phyloP scores from a whole-genome alignment of 2,113 vertebrate genomes.

The Falco punctatus region DNA sequence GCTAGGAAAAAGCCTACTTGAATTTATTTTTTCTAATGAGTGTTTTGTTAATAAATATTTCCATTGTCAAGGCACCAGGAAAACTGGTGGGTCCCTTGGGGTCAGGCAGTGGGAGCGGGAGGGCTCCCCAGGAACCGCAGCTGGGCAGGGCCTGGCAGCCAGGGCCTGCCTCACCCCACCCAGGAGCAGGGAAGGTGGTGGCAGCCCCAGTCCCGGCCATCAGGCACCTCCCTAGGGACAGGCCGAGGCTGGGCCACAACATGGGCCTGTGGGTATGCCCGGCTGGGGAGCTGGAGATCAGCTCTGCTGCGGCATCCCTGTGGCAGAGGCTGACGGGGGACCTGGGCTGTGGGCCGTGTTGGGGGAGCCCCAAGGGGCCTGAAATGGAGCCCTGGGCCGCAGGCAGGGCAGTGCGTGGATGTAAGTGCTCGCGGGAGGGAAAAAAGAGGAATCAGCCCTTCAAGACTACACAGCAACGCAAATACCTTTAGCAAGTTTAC shows the following conservation, averaged over 20 bases:
- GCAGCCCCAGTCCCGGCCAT: background rate
- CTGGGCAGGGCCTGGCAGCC: fast-evolving
- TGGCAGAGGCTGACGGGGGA: background rate
- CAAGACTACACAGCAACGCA: background rate
- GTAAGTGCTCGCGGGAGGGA: background rate
- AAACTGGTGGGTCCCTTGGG: background rate
- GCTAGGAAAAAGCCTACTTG: background rate
- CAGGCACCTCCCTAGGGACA: background rate
- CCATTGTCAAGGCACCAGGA: background rate
- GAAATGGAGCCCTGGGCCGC: background rate
- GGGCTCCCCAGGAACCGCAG: background rate
- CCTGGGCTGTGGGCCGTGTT: background rate
- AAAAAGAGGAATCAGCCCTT: background rate
- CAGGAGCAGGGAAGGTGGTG: background rate
- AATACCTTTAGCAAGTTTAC: background rate
- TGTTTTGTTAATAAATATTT: background rate
- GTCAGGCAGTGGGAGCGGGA: background rate
- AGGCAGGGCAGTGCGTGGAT: background rate
- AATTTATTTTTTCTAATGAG: background rate
- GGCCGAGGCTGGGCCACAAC: background rate
- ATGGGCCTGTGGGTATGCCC: fast-evolving
- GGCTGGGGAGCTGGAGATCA: background rate
- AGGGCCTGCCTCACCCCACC: background rate
- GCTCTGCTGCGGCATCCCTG: background rate
- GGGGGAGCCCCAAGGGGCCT: background rate